phyloP scores from a whole-genome alignment of 2,797 vertebrate species.

The Rhinophrynus dorsalis region DNA sequence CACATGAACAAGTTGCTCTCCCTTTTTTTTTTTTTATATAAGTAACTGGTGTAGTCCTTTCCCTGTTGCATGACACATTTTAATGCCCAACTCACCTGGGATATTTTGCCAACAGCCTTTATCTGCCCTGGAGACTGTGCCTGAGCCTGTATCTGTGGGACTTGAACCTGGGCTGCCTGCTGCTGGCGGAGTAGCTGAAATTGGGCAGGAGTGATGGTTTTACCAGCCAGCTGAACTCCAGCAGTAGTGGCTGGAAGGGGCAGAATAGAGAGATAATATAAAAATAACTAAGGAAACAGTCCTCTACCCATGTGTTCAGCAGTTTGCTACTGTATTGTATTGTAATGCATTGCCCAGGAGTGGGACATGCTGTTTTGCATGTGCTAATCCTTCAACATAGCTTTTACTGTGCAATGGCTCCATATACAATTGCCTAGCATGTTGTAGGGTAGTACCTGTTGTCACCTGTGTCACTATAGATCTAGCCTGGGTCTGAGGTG shows the following conservation, averaged over 20 bases:
- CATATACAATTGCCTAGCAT: no score
- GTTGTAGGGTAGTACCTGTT: conserved; percentile 78
- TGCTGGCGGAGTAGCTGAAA: conserved; percentile 69
- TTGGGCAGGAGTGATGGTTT: conserved; percentile 75
- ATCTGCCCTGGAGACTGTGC: conserved; percentile 81
- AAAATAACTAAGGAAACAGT: no score
- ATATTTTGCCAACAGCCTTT: conserved; percentile 80
- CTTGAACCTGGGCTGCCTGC: conserved; percentile 50
- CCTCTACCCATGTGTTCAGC: no score
- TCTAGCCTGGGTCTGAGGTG: conserved; percentile 79
- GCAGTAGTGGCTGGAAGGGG: conserved; percentile 58
- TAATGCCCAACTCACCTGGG: conserved; percentile 70
- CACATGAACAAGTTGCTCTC: background rate
- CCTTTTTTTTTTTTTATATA: no score
- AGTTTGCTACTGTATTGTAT: no score
- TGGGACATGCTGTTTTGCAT: no score
- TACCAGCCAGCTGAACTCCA: conserved; percentile 74
- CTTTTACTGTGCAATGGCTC: no score
- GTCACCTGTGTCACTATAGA: conserved; percentile 81
- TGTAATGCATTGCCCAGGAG: no score
- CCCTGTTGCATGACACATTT: background rate
- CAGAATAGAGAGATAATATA: no score
- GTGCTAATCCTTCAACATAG: no score
- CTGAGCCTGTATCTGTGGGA: conserved; percentile 81
- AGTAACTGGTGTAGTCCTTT: no score